A percentile compares a stretch with the other conserved stretches of the same genome.
phyloP scores from a whole-genome alignment of 1,140 invertebrate genomes.

The Archivesica marissinica region DNA sequence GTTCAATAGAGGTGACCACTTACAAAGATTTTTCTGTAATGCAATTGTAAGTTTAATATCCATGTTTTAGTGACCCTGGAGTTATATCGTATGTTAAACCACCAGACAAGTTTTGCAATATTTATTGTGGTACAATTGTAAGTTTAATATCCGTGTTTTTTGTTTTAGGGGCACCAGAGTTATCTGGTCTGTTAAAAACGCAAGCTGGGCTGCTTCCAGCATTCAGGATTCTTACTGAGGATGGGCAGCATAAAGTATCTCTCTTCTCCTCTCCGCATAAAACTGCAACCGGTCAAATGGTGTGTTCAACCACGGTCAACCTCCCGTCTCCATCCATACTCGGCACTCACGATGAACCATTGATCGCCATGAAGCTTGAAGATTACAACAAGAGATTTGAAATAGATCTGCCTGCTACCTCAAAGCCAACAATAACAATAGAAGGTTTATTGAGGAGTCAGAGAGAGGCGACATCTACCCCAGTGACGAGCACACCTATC shows the following conservation, averaged over 20 bases:
- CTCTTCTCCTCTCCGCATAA: conserved; percentile 9
- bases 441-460: conserved; percentile 32
- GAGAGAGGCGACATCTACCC: not conserved
- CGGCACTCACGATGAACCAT: conserved; percentile 2
- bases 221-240: conserved; percentile 44
- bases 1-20: too few relatives aligned
- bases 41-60: not conserved
- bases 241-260: conserved; percentile 15
- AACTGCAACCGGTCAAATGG: not conserved
- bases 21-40: too few relatives aligned
- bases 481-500: conserved; percentile 35
- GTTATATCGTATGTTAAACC: conserved; percentile 71
- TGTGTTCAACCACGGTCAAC: not conserved
- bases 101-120: too few relatives aligned
- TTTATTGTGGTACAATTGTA: too few relatives aligned
- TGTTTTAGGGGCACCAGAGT: conserved; percentile 70
- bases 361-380: conserved; percentile 47
- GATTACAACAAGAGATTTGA: conserved; percentile 55
- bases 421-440: conserved; percentile 28
- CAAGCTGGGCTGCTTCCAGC: conserved; percentile 50
- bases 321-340: conserved; percentile 3
- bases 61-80: conserved; percentile 68
- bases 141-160: not conserved
- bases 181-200: conserved; percentile 70
- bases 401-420: not conserved